phyloP scores from a whole-genome alignment of 1,140 invertebrate genomes.

The Lysiphlebus fabarum region DNA sequence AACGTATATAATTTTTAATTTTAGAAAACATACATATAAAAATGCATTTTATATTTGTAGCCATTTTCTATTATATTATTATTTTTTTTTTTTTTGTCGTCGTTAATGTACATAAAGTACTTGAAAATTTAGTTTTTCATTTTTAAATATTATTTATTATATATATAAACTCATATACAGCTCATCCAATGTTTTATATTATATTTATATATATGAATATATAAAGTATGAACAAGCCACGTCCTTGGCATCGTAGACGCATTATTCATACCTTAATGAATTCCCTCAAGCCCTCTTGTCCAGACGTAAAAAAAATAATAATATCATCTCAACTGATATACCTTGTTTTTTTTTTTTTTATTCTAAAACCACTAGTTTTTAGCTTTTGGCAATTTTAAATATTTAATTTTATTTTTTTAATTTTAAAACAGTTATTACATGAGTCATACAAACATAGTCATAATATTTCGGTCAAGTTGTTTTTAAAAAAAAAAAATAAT shows the following conservation, averaged over 20 bases:
- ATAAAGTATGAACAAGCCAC: conserved; percentile 14
- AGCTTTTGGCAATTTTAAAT: conserved; percentile 2
- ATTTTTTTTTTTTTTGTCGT: too few relatives aligned
- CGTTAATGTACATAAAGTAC: too few relatives aligned
- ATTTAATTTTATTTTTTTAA: conserved; percentile 8
- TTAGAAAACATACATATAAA: too few relatives aligned
- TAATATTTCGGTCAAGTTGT: not conserved
- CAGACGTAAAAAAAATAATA: conserved; percentile 16
- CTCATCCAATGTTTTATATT: too few relatives aligned
- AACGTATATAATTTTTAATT: too few relatives aligned
- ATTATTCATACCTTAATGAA: conserved; percentile 56
- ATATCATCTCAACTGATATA: not conserved
- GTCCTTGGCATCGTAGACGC: conserved; percentile 55
- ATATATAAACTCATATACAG: too few relatives aligned
- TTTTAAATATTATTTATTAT: too few relatives aligned
- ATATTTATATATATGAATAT: too few relatives aligned
- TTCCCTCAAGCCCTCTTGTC: conserved; percentile 39
- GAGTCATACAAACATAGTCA: not conserved
- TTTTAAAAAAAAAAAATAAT: too few relatives aligned
- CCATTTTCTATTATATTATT: too few relatives aligned
- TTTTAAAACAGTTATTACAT: conserved; percentile 6
- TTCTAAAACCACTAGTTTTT: conserved; percentile 5
- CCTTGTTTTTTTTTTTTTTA: not conserved
- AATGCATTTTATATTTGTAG: too few relatives aligned
- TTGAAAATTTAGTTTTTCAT: too few relatives aligned